Base-by-base conservation (phyloP, 2,888 invertebrate genomes). In the Synergus itoensis region DNA sequence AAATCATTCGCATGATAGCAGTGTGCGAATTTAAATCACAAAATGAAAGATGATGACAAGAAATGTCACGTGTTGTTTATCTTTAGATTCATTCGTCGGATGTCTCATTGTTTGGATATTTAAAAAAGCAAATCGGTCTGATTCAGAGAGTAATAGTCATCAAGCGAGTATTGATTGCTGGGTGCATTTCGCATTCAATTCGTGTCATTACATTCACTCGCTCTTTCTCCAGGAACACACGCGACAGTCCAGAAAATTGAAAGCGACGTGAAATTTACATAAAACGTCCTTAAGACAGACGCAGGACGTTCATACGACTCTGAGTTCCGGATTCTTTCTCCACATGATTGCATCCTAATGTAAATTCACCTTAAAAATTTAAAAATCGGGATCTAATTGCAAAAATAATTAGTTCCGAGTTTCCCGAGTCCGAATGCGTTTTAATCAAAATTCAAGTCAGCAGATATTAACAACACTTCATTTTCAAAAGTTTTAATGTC, bases 201-300 rank as follows among this genome's bases (percentile, higher is more conserved):
- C 45, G 14, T 45, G 43, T 43, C 3, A 11, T 57, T 18, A 63
- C 73, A 36, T 64, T n/a, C 77, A 57, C 63, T 76, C 76, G 75
- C 79, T 81, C 76, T 81, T 81, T 79, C 77, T 53, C 67, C 43
- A 14, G 67, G 43, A 69, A 69, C 28, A 69, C 45, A 69, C 67
- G 69, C 57, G 65, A 76, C 36, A 67, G 63, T 40, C 57, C 77
- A 48, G 78, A 62, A 82, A 80, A 82, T 78, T 78, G 78, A 82
- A 82, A 80, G 80, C 80, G 80, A 78, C 67, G 21, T 57, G 12
- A 65, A 36, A 48, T 80, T 80, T 65, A 62, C 80, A 77, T 77
- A 80, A 77, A 77, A 77, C 73, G 76, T 76, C 73, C 16, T 63
- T 63, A 75, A 45, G 36, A 73, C 60, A 63, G 5, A 45, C 41